A percentile compares a stretch with the other conserved stretches of the same genome.
These are phyloP conservation scores for human (Homo sapiens) DNA, from an alignment of 2,113 vertebrate species.

Conservation along the genomic window DNA sequence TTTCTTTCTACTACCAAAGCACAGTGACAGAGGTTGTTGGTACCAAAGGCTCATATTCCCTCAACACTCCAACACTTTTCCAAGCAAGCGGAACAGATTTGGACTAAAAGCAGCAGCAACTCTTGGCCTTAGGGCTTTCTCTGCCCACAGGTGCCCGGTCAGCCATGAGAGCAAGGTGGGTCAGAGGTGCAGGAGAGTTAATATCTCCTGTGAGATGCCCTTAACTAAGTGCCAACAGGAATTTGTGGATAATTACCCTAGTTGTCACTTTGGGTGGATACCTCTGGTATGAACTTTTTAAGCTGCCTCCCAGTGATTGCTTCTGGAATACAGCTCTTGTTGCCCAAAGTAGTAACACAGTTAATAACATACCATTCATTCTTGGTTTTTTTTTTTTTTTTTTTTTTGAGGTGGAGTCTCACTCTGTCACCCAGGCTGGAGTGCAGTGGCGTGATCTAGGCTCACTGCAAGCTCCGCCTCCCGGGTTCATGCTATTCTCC, in stretches of 20 bases:
- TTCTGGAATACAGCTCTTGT: neutral
- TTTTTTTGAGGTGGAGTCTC: too few relatives aligned
- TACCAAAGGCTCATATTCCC: neutral
- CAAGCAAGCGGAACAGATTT: neutral
- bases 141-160: neutral
- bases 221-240: neutral
- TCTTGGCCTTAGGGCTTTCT: neutral
- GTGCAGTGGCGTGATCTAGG: too few relatives aligned
- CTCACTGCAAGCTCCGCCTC: too few relatives aligned
- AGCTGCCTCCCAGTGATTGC: neutral
- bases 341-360: neutral
- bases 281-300: neutral
- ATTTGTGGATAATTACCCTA: neutral
- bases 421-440: too few relatives aligned
- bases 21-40: neutral
- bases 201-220: neutral
- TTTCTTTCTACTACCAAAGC: neutral
- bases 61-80: neutral
- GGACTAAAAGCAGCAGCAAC: neutral
- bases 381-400: too few relatives aligned
- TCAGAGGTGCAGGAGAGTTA: neutral
- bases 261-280: neutral
- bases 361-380: neutral
- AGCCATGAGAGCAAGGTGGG: neutral
- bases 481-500: too few relatives aligned